phyloP scores from a whole-genome alignment of 2,797 vertebrate genomes.

The Thalassophryne amazonica region DNA sequence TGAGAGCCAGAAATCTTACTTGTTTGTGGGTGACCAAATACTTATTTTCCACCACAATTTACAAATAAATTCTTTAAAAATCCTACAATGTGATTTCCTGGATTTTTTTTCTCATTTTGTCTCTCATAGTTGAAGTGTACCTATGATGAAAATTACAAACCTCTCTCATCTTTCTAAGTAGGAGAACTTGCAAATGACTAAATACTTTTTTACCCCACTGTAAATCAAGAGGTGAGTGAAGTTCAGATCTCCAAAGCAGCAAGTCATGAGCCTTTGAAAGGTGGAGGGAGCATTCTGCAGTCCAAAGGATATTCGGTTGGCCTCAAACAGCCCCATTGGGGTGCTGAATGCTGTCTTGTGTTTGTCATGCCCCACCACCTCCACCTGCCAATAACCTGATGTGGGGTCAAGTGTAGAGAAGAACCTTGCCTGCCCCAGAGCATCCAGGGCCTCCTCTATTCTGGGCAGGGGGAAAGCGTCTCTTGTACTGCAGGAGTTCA shows the following conservation, averaged over 20 bases:
- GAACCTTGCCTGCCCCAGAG: constrained; percentile 34
- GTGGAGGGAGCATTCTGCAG: neutral
- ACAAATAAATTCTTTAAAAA: too few species aligned
- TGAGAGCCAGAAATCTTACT: too few species aligned
- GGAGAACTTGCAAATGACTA: too few species aligned
- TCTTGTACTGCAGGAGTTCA: constrained; percentile 35
- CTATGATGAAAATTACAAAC: too few species aligned
- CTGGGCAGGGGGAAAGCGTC: constrained; percentile 35
- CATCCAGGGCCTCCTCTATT: constrained; percentile 44
- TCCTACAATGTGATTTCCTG: too few species aligned
- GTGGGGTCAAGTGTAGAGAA: constrained; percentile 42
- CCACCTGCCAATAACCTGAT: constrained; percentile 32
- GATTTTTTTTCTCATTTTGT: too few species aligned
- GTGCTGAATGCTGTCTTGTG: neutral
- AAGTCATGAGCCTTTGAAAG: constrained; percentile 29
- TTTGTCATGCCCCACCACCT: neutral
- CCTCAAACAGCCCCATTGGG: constrained; percentile 16
- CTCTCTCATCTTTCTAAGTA: too few species aligned
- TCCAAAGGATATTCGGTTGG: constrained; percentile 2
- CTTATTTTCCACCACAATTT: too few species aligned
- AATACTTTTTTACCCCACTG: too few species aligned
- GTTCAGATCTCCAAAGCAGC: constrained; percentile 37
- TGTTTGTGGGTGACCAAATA: too few species aligned
- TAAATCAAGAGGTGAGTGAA: constrained; percentile 40
- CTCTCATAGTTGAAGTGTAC: too few species aligned